Conservation (phyloP, 2,888 invertebrate genomes). For the Diplolepis rosae region DNA sequence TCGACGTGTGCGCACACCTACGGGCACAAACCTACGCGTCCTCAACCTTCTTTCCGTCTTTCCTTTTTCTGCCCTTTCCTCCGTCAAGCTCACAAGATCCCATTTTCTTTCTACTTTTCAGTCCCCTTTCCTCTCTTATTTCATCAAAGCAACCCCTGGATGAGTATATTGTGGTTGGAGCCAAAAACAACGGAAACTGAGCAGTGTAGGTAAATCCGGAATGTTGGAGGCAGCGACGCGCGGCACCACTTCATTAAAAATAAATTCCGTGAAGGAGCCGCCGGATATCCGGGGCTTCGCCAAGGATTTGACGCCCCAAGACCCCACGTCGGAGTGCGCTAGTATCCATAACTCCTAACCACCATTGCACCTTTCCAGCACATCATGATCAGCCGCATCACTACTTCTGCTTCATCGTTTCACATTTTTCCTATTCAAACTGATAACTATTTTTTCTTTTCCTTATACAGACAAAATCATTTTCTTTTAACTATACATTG, state of each 20-base stretch:
- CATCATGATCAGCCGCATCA: conserved; percentile 4
- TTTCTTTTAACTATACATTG: too few species aligned
- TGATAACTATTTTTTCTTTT: not conserved
- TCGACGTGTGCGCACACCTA: conserved; percentile 59
- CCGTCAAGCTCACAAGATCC: conserved; percentile 2
- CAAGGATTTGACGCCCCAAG: conserved; percentile 69
- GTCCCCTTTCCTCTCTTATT: conserved; percentile 31
- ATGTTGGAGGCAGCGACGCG: conserved; percentile 36
- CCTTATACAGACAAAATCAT: too few species aligned
- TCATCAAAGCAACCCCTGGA: conserved; percentile 34
- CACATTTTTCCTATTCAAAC: not conserved
- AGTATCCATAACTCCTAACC: conserved; percentile 61
- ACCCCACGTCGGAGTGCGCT: conserved; percentile 45
- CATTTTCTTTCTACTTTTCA: conserved; percentile 31
- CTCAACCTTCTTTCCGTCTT: conserved; percentile 38
- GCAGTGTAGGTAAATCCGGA: conserved; percentile 18
- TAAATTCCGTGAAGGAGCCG: conserved; percentile 71
- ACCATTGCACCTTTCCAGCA: conserved; percentile 15
- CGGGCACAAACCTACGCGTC: conserved; percentile 51
- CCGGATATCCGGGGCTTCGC: conserved; percentile 43
- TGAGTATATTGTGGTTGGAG: conserved; percentile 34
- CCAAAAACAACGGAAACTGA: conserved; percentile 34
- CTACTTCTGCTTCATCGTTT: conserved; percentile 4
- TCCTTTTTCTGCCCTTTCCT: conserved; percentile 19
- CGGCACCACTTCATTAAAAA: conserved; percentile 76